Percentiles rank a stretch among this genome's conserved stretches.
Evolutionary conservation across 1,140 invertebrate species (phyloP).

Genomic region (Octopus bimaculoides): DNA sequence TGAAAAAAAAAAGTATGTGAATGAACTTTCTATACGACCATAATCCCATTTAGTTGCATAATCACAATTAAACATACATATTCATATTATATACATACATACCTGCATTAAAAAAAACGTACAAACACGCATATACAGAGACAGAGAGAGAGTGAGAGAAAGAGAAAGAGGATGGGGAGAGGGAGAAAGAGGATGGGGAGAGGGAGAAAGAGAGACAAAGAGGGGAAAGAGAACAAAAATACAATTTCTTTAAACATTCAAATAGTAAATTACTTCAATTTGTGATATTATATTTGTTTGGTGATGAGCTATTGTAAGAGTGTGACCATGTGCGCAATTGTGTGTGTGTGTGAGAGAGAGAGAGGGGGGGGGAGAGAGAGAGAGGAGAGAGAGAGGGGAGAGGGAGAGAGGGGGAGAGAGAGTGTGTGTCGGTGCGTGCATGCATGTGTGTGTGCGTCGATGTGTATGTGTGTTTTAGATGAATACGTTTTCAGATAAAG

Average conservation of each 20-base stretch:
- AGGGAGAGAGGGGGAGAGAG: conserved; percentile 31
- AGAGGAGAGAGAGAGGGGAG: conserved; percentile 24
- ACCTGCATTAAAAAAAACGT: not conserved
- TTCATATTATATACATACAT: not conserved
- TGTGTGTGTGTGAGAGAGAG: conserved; percentile 20
- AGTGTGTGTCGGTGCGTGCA: conserved; percentile 31
- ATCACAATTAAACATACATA: too few species aligned
- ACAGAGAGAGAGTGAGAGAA: not conserved
- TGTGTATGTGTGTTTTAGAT: too few species aligned
- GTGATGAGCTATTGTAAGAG: conserved; percentile 21
- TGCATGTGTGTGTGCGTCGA: conserved; percentile 23
- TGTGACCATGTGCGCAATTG: conserved; percentile 22
- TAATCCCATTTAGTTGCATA: too few species aligned
- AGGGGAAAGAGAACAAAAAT: not conserved
- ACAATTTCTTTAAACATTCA: not conserved
- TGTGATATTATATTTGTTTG: conserved; percentile 23
- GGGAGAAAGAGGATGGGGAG: not conserved
- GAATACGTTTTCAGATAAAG: too few species aligned
- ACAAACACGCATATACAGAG: conserved; percentile 7
- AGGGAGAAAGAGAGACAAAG: not conserved
- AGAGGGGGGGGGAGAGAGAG: conserved; percentile 19
- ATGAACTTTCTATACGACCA: too few species aligned
- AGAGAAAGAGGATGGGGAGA: not conserved
- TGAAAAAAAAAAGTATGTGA: too few species aligned
- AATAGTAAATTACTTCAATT: not conserved